A percentile compares a stretch with the other conserved stretches of the same genome.
Evolutionary conservation across 2,113 vertebrate species (phyloP).

Genomic region (Daubentonia madagascariensis): DNA sequence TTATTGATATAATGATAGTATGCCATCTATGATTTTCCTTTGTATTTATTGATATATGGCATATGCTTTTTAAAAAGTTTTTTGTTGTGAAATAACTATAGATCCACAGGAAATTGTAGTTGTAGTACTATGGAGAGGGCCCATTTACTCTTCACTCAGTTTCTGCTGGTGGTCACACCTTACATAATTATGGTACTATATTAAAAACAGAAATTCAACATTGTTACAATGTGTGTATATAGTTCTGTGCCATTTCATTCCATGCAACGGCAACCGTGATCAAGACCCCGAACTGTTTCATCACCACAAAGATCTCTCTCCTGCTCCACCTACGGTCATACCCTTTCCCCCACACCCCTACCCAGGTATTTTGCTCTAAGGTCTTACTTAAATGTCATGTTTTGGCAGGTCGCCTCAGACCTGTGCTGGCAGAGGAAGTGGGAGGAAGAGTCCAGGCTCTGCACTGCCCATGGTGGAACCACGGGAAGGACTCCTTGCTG

Average conservation of each 20-base stretch:
- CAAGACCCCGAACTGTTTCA: fast-evolving
- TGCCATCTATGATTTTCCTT: not conserved
- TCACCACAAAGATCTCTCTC: too few species aligned
- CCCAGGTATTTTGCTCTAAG: too few species aligned
- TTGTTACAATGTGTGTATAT: fast-evolving
- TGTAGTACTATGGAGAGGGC: not conserved
- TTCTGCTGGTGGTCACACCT: not conserved
- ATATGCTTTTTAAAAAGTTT: not conserved
- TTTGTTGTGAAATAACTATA: not conserved
- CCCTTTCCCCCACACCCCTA: not conserved
- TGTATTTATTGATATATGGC: not conserved
- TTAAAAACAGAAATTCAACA: not conserved
- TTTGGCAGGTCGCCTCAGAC: not conserved
- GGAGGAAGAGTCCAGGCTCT: too few species aligned
- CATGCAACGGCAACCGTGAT: fast-evolving
- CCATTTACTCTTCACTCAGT: not conserved
- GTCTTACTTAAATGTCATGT: not conserved
- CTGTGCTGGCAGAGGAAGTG: not conserved
- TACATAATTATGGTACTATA: not conserved
- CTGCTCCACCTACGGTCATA: fast-evolving
- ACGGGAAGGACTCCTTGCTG: fast-evolving
- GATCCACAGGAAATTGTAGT: not conserved
- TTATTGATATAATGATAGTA: not conserved
- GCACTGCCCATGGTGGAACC: not conserved
- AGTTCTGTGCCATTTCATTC: not conserved